phyloP scores from a whole-genome alignment of 2,888 invertebrate genomes.

The Scaptomyza flava region DNA sequence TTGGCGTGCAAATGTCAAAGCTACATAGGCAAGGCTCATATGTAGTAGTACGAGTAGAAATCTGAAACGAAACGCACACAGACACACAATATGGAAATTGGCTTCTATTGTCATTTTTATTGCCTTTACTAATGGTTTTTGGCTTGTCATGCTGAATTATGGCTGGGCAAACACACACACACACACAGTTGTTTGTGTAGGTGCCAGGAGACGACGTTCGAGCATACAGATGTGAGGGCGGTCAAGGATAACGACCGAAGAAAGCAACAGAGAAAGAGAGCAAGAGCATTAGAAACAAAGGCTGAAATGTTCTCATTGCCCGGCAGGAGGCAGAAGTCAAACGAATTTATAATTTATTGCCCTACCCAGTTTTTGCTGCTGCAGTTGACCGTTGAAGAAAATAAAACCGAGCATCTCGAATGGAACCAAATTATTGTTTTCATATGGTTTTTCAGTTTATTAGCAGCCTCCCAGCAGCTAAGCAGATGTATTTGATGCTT shows the following conservation, averaged over 20 bases:
- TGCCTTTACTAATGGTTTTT: conserved; percentile 78
- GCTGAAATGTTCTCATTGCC: conserved; percentile 36
- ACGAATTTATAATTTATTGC: conserved; percentile 78
- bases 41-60: conserved; percentile 8
- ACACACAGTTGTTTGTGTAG: conserved; percentile 27
- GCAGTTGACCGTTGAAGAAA: conserved; percentile 71
- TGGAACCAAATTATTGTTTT: conserved; percentile 70
- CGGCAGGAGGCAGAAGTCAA: conserved; percentile 77
- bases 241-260: conserved; percentile 74
- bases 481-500: conserved; percentile 60
- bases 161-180: conserved; percentile 47
- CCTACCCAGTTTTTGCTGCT: conserved; percentile 59
- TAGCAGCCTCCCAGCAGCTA: conserved; percentile 44
- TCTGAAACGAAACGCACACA: conserved; percentile 30
- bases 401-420: conserved; percentile 22
- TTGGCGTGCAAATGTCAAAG: conserved; percentile 28
- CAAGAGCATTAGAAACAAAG: conserved; percentile 35
- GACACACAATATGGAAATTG: conserved; percentile 75
- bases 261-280: conserved; percentile 6
- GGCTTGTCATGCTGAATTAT: conserved; percentile 78
- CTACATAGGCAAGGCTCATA: conserved; percentile 7
- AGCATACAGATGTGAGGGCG: conserved; percentile 62
- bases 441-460: conserved; percentile 75
- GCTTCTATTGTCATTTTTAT: conserved; percentile 79
- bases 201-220: conserved; percentile 57